Conservation (phyloP, 2,113 vertebrate species). For the Hemicordylus capensis region DNA sequence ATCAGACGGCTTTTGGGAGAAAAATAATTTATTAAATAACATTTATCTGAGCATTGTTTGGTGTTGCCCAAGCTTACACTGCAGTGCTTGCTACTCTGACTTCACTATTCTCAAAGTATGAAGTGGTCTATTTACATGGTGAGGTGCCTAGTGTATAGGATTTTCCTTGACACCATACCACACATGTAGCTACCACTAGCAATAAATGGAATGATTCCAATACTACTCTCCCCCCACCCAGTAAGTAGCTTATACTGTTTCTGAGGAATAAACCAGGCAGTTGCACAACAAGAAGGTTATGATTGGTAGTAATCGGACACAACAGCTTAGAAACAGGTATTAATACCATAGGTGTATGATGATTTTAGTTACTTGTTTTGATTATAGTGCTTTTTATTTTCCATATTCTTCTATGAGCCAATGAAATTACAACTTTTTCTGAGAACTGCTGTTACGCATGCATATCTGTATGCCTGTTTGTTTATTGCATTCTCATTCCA, state of each 20-base stretch:
- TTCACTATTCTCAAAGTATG: background rate
- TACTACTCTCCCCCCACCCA: background rate
- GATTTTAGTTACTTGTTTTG: too few relatives aligned
- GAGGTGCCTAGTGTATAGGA: background rate
- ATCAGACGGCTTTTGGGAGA: too few relatives aligned
- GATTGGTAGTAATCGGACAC: too few relatives aligned
- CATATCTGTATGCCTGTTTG: background rate
- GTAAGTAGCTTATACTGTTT: background rate
- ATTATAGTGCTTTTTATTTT: too few relatives aligned
- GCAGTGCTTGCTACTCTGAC: background rate
- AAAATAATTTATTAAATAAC: background rate
- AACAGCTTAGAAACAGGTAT: too few relatives aligned
- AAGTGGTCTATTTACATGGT: background rate
- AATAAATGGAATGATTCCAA: background rate
- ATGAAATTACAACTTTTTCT: background rate
- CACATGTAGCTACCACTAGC: too few relatives aligned
- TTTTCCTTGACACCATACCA: too few relatives aligned
- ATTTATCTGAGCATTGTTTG: background rate
- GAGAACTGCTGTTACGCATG: background rate
- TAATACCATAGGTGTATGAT: too few relatives aligned
- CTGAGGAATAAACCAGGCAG: background rate
- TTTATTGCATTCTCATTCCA: background rate
- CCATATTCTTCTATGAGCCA: too few relatives aligned
- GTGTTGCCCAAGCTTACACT: background rate
- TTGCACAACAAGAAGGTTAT: too few relatives aligned